Evolutionary conservation across 37 sponge, comb jelly and placozoan species (phyloP), one percentile per base, ranked within the genome.

Genomic region (Cladorhizidae sp.): DNA sequence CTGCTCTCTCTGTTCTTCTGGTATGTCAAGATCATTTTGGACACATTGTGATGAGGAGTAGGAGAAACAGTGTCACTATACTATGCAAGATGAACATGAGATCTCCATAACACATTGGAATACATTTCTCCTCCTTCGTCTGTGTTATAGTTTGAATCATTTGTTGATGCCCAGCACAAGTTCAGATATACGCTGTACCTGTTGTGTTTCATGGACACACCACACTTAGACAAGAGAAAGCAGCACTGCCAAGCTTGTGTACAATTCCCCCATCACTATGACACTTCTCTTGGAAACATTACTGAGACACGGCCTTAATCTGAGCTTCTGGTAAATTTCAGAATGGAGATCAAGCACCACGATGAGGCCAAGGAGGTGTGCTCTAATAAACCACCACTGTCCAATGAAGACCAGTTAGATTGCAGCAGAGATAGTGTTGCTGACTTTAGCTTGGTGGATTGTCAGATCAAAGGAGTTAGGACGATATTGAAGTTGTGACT

Each of bases 391-490:
- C n/a, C n/a, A n/a, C n/a, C n/a, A n/a, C n/a, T n/a, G n/a, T n/a
- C n/a, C n/a, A 12, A n/a, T 7, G 20, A 57, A 9, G 39, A 75
- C 9, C 31, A 75, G 23, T 15, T 59, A 75, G 52, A 72, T 26
- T 28, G 45, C 20, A 8, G 52, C 51, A 37, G 52, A 49, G 39
- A 49, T 49, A 31, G 22, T 72, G n/a, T 23, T 49, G 31, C 26
- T 22, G 22, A 18, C 2, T 22, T 45, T 72, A n/a, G 45, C 52
- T 22, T 72, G 52, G 9, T 8, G 7, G 2, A 72, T 9, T n/a
- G 52, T 43, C 28, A 72, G 52, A 42, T 37, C n/a, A 3, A 52
- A 25, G 54, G 52, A 72, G 73, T 72, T 72, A 25, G 11, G 65
- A 64, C 12, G 20, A 15, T 64, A 25, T 25, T 15, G 11, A n/a